These are phyloP conservation scores for Phoxinus dragarum DNA, from an alignment of 2,797 vertebrate genomes.

Conservation along the genomic window DNA sequence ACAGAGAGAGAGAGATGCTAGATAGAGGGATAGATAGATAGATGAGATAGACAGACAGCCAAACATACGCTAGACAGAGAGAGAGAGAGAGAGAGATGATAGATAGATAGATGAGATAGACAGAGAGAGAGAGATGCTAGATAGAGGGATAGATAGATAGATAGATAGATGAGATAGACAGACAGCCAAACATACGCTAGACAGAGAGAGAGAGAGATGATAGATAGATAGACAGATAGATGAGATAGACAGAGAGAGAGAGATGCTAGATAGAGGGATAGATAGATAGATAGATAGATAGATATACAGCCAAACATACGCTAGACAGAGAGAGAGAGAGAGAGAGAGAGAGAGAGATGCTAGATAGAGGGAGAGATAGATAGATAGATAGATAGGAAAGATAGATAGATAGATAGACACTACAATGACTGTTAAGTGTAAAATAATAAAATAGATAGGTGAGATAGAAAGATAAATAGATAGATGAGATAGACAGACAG, in stretches of 20 bases:
- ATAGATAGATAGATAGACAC: background rate
- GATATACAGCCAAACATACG: accelerated
- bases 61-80: too few relatives aligned
- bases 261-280: accelerated
- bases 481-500: accelerated
- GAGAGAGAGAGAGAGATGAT: background rate
- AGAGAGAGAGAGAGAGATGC: background rate
- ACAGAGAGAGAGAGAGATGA: accelerated
- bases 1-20: background rate
- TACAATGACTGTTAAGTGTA: too few relatives aligned
- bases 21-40: background rate
- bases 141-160: too few relatives aligned
- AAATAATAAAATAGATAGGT: accelerated
- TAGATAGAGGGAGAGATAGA: background rate
- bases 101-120: too few relatives aligned
- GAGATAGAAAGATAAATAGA: accelerated
- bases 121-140: too few relatives aligned
- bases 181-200: too few relatives aligned
- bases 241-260: too few relatives aligned
- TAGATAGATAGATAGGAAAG: background rate
- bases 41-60: accelerated
- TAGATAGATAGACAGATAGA: too few relatives aligned
- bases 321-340: too few relatives aligned
- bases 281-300: too few relatives aligned
- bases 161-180: too few relatives aligned